phyloP scores from a whole-genome alignment of 2,797 vertebrate species.

The Pristis pectinata region DNA sequence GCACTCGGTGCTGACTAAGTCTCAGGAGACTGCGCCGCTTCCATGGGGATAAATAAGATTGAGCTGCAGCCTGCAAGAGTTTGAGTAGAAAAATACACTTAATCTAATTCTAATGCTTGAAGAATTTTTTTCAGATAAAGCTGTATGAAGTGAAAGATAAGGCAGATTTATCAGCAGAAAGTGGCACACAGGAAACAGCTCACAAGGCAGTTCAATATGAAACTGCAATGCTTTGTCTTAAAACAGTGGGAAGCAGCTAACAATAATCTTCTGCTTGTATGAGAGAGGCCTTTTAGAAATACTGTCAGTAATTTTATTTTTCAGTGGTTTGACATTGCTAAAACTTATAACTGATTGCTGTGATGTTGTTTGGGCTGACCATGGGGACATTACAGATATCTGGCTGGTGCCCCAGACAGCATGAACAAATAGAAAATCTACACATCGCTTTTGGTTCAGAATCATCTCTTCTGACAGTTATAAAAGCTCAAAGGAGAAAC shows the following conservation, averaged over 20 bases:
- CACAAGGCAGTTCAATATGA: not conserved
- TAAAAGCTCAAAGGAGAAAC: constrained; percentile 15
- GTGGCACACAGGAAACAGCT: not conserved
- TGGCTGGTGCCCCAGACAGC: no score
- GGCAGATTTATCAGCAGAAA: constrained; percentile 17
- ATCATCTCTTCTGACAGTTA: constrained; percentile 1
- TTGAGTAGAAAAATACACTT: constrained; percentile 33
- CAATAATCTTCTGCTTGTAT: not conserved
- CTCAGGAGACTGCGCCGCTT: not conserved
- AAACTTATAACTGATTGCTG: constrained; percentile 27
- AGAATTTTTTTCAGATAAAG: constrained; percentile 20
- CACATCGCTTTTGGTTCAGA: not conserved
- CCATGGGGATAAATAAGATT: not conserved
- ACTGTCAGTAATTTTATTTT: constrained; percentile 30
- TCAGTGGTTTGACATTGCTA: constrained; percentile 18
- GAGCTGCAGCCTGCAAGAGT: constrained; percentile 1
- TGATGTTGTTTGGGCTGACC: constrained; percentile 22
- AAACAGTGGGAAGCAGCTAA: not conserved
- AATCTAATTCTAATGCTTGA: constrained; percentile 34
- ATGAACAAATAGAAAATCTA: not conserved
- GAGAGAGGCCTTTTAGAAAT: not conserved
- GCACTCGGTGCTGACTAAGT: not conserved
- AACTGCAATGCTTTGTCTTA: constrained; percentile 12
- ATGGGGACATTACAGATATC: constrained; percentile 2
- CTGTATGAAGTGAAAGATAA: constrained; percentile 33